These are phyloP conservation scores for Alethe diademata DNA, from an alignment of 2,113 vertebrate species.

Conservation along the genomic window DNA sequence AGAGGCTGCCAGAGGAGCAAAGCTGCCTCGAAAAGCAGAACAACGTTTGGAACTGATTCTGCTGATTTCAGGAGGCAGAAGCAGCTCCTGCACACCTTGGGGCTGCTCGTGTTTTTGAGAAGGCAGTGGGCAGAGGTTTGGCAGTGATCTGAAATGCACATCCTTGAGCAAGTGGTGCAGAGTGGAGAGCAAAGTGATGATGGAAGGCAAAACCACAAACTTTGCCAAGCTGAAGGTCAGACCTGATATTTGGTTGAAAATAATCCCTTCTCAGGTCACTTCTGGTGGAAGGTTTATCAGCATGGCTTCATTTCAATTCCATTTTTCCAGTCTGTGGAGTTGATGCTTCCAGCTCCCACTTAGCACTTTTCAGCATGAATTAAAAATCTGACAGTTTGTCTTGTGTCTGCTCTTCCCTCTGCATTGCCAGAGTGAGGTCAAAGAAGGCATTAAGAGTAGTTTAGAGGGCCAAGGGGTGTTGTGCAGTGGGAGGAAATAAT, in stretches of 20 bases:
- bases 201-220: neutral
- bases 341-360: neutral
- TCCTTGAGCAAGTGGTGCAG: neutral
- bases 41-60: neutral
- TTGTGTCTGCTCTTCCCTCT: neutral
- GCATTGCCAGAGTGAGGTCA: neutral
- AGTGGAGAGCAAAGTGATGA: neutral
- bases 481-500: neutral
- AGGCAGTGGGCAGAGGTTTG: neutral
- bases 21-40: neutral
- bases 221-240: neutral
- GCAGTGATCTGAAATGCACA: neutral
- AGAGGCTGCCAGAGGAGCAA: neutral
- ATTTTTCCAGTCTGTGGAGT: neutral
- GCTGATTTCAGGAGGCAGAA: neutral
- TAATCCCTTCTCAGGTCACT: neutral
- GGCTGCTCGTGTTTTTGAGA: neutral
- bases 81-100: neutral
- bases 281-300: neutral
- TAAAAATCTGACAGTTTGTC: conserved; percentile 26
- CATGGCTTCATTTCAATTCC: neutral
- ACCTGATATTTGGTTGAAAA: neutral
- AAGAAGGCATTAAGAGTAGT: neutral
- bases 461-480: neutral
- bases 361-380: conserved; percentile 4